Conservation (phyloP, 1,140 invertebrate species). For the Melitaea cinxia region DNA sequence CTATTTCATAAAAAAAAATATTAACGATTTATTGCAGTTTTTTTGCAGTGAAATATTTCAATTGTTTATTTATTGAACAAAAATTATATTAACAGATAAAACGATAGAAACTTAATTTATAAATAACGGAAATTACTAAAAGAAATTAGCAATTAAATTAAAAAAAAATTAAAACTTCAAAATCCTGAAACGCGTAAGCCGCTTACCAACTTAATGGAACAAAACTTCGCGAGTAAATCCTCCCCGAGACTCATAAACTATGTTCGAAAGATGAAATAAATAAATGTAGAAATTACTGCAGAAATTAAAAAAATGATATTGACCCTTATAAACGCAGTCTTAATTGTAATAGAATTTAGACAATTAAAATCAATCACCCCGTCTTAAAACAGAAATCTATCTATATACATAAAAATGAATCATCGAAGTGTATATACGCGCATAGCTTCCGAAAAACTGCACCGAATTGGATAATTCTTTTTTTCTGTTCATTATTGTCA, state of each 20-base stretch:
- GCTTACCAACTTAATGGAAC: slow-evolving; percentile 45
- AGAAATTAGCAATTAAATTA: slow-evolving; percentile 32
- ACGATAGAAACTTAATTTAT: background rate
- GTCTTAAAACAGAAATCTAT: too few species aligned
- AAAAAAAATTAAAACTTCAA: slow-evolving; percentile 33
- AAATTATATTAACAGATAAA: too few species aligned
- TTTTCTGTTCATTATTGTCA: too few species aligned
- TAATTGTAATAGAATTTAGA: too few species aligned
- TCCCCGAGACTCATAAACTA: slow-evolving; percentile 37
- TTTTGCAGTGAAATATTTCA: background rate
- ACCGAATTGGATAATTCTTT: too few species aligned
- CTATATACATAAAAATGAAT: too few species aligned
- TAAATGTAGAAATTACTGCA: slow-evolving; percentile 41
- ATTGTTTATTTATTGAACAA: too few species aligned
- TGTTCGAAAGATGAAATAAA: slow-evolving; percentile 39
- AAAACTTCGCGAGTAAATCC: slow-evolving; percentile 39
- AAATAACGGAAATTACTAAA: slow-evolving; percentile 15
- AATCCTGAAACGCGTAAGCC: slow-evolving; percentile 35
- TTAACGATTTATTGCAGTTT: background rate
- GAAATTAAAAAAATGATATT: background rate
- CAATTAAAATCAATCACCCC: too few species aligned
- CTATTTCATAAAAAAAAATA: slow-evolving; percentile 3
- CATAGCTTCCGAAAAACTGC: too few species aligned
- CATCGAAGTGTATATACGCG: too few species aligned
- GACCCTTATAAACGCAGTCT: background rate